A percentile compares a stretch with the other conserved stretches of the same genome.
Evolutionary conservation across 2,888 invertebrate genomes (phyloP).

Genomic region (Corbicula japonica): DNA sequence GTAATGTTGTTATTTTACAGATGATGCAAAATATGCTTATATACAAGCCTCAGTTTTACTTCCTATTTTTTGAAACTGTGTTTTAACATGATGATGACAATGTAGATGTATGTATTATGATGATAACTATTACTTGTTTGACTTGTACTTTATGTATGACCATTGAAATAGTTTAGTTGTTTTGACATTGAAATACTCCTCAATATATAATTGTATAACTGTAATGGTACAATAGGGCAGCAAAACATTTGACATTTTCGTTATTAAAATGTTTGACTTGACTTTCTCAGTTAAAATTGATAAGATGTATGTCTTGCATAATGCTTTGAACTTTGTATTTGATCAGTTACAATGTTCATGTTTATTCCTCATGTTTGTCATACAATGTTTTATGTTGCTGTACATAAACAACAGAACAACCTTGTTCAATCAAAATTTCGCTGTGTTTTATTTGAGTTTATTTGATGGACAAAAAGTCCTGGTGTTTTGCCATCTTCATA

Average conservation of each 20-base stretch:
- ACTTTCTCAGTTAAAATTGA: constrained; percentile 7
- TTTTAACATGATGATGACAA: constrained; percentile 3
- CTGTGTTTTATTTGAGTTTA: constrained; percentile 1
- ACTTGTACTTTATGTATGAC: background rate
- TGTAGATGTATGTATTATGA: constrained; percentile 17
- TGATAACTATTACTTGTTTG: background rate
- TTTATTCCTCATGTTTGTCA: constrained; percentile 9
- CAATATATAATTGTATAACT: constrained; percentile 4
- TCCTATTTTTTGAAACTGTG: constrained; percentile 7
- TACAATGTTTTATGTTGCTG: constrained; percentile 19
- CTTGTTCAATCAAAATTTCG: background rate
- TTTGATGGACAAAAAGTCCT: too few species aligned
- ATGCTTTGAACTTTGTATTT: constrained; percentile 20
- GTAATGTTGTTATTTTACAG: background rate
- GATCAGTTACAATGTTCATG: constrained; percentile 13
- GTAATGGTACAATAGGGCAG: constrained; percentile 25
- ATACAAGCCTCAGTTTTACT: background rate
- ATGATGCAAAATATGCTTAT: background rate
- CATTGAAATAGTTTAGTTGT: constrained; percentile 1
- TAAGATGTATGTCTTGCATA: constrained; percentile 17
- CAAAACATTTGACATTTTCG: constrained; percentile 16
- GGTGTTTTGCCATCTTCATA: too few species aligned
- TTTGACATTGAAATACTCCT: constrained; percentile 15
- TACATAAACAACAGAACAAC: constrained; percentile 19
- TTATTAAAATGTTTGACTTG: constrained; percentile 16